Evolutionary conservation across 2,888 invertebrate species (phyloP), one percentile per base, ranked within the genome.

Genomic region (Caenorhabditis zanzibari): DNA sequence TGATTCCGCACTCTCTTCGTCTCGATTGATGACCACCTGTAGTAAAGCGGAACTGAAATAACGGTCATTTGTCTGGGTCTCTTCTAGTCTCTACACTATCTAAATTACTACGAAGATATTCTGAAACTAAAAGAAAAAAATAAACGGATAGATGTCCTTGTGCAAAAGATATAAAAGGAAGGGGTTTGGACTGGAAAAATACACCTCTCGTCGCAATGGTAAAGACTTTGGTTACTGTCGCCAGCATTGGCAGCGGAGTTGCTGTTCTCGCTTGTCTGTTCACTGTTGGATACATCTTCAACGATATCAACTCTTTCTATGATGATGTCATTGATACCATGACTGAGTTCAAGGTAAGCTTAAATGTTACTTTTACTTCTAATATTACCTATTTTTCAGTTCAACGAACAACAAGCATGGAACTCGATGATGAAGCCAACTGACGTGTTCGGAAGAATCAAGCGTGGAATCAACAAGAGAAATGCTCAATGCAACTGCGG

Each of bases 281-380:
- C 66, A 77, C 79, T 63, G 84, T 87, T 64, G 85, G 73, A 24
- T 81, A 74, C 71, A 84, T 87, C 77, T 85, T 85, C 85, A 87
- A 87, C 75, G 87, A 87, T 63, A 87, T 87, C 81, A 87, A 87
- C 84, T 73, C 63, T 12, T 87, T 87, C 82, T 84, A 87, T 72
- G 87, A 87, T 63, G 82, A 87, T 41, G 87, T 84, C 49, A 82
- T 85, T 61, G 81, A 82, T 49, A 82, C 84, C 28, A 81, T 87
- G 81, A 58, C 80, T 52, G 87, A 87, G 71, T 87, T 87, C 81
- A 81, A 83, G 79, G 85, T 83, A 41, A 72, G 38, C 1, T 16
- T 6, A 72, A 59, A 26, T 47, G 19, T 14, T 16, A 3, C 14
- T 24, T 22, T 19, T 32, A n/a, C n/a, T n/a, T 54, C n/a, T 24